phyloP scores from a whole-genome alignment of 2,113 vertebrate species.

The Cinclus cinclus region DNA sequence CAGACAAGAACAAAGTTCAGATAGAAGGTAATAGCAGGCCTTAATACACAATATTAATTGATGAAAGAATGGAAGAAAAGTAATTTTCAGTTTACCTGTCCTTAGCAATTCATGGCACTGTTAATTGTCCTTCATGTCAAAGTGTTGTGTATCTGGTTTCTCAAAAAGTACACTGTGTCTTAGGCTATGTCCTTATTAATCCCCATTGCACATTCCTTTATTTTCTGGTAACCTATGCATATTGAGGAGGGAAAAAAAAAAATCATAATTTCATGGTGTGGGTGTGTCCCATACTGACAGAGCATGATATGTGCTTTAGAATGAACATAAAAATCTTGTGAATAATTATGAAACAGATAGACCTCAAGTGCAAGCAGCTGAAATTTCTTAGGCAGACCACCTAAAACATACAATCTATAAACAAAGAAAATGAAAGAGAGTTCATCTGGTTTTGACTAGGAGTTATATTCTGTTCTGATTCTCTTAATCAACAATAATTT shows the following conservation, averaged over 20 bases:
- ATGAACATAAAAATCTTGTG: neutral
- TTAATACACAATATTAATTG: neutral
- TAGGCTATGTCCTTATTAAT: conserved; percentile 37
- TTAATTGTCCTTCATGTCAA: neutral
- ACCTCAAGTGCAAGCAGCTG: neutral
- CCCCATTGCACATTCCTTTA: neutral
- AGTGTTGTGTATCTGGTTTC: neutral
- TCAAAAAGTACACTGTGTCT: neutral
- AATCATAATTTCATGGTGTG: neutral
- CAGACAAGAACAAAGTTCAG: neutral
- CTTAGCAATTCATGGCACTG: neutral
- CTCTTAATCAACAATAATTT: neutral
- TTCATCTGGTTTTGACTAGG: neutral
- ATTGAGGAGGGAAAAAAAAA: neutral
- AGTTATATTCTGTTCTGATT: neutral
- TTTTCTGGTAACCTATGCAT: neutral
- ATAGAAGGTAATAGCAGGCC: neutral
- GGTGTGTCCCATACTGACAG: neutral
- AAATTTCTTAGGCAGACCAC: neutral
- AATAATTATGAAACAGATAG: neutral
- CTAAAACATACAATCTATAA: neutral
- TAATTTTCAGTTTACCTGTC: conserved; percentile 53
- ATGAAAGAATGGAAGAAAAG: conserved; percentile 1
- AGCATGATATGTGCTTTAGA: neutral
- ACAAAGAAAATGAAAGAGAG: neutral